Evolutionary conservation across 2,797 vertebrate genomes (phyloP), one percentile per base, ranked within the genome.

Genomic region (Botia kubotai): DNA sequence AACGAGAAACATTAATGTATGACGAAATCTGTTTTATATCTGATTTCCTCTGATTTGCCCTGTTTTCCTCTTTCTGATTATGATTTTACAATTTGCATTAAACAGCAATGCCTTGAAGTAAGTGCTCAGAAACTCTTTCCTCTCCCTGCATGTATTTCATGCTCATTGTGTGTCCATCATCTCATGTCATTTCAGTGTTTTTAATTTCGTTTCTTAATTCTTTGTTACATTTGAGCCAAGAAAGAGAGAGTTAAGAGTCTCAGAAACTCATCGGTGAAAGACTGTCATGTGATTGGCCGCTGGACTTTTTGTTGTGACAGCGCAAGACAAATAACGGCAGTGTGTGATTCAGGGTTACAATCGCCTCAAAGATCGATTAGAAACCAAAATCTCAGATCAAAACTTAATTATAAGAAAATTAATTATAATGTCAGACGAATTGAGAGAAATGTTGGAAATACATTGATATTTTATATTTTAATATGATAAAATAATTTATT

Each of bases 101-200:
- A 97, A 95, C 97, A 99, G 98, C 98, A 99, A 95, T 95, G 95
- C 89, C 95, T 98, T 88, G 97, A 99, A 98, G 98, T 99, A 97
- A 99, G 98, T 99, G 93, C 73, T 77, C 87, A 80, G 83, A 46
- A 76, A 84, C 57, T 39, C n/a, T 85, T 55, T 80, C 63, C 46
- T 50, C 78, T 72, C 6, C 84, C 82, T 66, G 85, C 85, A 85
- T 86, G 87, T 69, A 75, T 88, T 90, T 92, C 89, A 85, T 87
- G 88, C 89, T 89, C 21, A 3, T 60, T 13, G 68, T 85, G 60
- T 65, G 23, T 53, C 29, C 26, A 53, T 80, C 60, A 39, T 71
- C 67, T 71, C 62, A 36, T 70, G 23, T 77, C 74, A 36, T 70
- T 33, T 77, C 70, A 80, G 69, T 72, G 75, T 75, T 43, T 43